These are phyloP conservation scores for Amphimedon queenslandica DNA, from an alignment of 37 sponge, comb jelly and placozoan species.

Conservation along the genomic window DNA sequence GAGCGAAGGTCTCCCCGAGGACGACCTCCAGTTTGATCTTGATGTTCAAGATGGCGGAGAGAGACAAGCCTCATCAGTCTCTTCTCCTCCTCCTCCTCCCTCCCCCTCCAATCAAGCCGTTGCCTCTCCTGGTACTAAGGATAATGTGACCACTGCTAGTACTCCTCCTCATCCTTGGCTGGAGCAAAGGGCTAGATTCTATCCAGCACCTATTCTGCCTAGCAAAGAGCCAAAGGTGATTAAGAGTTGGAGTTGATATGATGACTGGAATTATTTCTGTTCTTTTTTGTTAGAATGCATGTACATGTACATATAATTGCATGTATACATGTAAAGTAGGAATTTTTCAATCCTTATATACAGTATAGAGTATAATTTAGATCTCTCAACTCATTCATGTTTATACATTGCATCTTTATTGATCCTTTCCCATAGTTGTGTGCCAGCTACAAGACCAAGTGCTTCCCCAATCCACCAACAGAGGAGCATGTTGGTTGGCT, in stretches of 20 bases:
- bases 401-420: too few relatives aligned
- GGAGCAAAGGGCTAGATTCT: slow-evolving; percentile 61
- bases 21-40: slow-evolving; percentile 26
- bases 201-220: slow-evolving; percentile 50
- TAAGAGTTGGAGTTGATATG: neutral
- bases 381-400: too few relatives aligned
- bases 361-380: too few relatives aligned
- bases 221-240: neutral
- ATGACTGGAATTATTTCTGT: too few relatives aligned
- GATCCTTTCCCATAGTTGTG: too few relatives aligned
- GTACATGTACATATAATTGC: too few relatives aligned
- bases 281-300: too few relatives aligned
- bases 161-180: neutral
- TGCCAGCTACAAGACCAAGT: slow-evolving; percentile 96
- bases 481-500: slow-evolving; percentile 97
- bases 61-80: neutral
- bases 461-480: slow-evolving; percentile 90
- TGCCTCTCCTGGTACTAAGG: neutral
- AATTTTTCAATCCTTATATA: too few relatives aligned
- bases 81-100: neutral
- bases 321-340: too few relatives aligned
- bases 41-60: slow-evolving; percentile 1
- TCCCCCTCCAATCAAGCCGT: neutral
- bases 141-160: neutral
- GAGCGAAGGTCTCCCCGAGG: slow-evolving; percentile 7